A percentile compares a stretch with the other conserved stretches of the same genome.
Evolutionary conservation across 2,888 invertebrate genomes (phyloP).

Genomic region (Scaptomyza cyrtandrae): DNA sequence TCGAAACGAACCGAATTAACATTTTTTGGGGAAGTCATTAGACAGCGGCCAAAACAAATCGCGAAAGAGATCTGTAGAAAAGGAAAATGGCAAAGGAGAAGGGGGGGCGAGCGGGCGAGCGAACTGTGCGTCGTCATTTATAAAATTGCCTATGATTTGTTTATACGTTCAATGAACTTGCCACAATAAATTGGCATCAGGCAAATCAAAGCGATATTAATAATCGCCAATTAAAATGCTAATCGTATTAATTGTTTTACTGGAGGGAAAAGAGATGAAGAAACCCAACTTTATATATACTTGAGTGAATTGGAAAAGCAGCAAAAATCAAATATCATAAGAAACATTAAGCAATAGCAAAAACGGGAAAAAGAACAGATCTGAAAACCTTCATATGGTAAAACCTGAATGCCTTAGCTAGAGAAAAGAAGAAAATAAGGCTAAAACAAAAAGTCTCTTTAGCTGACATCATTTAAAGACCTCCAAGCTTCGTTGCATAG

Average conservation of each 20-base stretch:
- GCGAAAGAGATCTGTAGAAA: not conserved
- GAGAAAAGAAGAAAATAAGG: constrained; percentile 9
- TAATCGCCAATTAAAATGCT: constrained; percentile 59
- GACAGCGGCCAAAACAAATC: constrained; percentile 27
- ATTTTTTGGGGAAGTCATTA: constrained; percentile 40
- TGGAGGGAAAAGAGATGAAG: not conserved
- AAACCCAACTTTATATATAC: too few relatives aligned
- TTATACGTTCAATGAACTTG: constrained; percentile 69
- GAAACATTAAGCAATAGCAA: constrained; percentile 57
- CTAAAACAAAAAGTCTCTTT: constrained; percentile 41
- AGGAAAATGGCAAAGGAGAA: not conserved
- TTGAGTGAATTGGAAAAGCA: constrained; percentile 1
- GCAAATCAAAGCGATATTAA: constrained; percentile 48
- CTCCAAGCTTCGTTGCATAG: constrained; percentile 8
- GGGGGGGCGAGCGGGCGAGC: too few relatives aligned
- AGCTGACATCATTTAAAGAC: constrained; percentile 66
- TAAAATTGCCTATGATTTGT: constrained; percentile 27
- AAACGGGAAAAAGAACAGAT: not conserved
- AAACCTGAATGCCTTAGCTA: constrained; percentile 56
- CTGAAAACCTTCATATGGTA: constrained; percentile 36
- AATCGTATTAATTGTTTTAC: constrained; percentile 47
- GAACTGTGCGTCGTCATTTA: constrained; percentile 6
- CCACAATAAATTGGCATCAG: constrained; percentile 28
- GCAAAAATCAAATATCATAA: constrained; percentile 9
- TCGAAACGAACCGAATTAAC: constrained; percentile 46